Evolutionary conservation across 1,140 invertebrate species (phyloP).

Genomic region (Lepidurus arcticus): DNA sequence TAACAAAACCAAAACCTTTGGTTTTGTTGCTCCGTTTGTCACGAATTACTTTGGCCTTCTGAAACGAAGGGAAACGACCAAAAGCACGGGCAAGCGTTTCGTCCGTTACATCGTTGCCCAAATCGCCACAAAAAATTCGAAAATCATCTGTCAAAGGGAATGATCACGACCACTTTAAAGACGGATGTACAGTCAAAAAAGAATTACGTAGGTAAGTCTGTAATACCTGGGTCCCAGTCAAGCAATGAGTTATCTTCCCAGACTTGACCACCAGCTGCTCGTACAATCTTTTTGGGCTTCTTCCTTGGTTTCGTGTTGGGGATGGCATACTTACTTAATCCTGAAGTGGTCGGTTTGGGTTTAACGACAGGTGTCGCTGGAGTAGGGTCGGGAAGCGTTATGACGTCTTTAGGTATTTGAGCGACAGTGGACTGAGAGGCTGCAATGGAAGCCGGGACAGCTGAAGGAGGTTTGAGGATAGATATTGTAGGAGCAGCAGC

Average conservation of each 20-base stretch:
- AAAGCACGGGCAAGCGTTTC: conserved; percentile 91
- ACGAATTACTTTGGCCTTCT: conserved; percentile 88
- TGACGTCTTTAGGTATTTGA: conserved; percentile 38
- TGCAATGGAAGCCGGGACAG: neutral
- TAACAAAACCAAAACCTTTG: conserved; percentile 98
- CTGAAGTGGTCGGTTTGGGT: conserved; percentile 37
- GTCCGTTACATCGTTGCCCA: conserved; percentile 98
- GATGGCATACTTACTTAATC: conserved; percentile 37
- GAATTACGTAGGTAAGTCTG: conserved; percentile 29
- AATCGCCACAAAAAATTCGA: conserved; percentile 95
- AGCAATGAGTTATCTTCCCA: conserved; percentile 89
- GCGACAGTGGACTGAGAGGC: conserved; percentile 37
- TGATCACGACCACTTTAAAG: neutral
- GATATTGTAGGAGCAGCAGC: conserved; percentile 31
- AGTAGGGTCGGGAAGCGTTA: conserved; percentile 46
- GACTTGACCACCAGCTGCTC: conserved; percentile 82
- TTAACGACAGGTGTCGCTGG: conserved; percentile 47
- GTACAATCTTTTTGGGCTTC: conserved; percentile 70
- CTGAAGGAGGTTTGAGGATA: neutral
- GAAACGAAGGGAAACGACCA: conserved; percentile 89
- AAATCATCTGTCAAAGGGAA: conserved; percentile 73
- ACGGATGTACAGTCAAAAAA: neutral
- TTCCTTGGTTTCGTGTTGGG: conserved; percentile 50
- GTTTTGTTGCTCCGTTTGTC: conserved; percentile 97
- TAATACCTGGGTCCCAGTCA: conserved; percentile 80